Evolutionary conservation across 2,797 vertebrate genomes (phyloP), one percentile per base, ranked within the genome.

Genomic region (Brachymystax lenok): DNA sequence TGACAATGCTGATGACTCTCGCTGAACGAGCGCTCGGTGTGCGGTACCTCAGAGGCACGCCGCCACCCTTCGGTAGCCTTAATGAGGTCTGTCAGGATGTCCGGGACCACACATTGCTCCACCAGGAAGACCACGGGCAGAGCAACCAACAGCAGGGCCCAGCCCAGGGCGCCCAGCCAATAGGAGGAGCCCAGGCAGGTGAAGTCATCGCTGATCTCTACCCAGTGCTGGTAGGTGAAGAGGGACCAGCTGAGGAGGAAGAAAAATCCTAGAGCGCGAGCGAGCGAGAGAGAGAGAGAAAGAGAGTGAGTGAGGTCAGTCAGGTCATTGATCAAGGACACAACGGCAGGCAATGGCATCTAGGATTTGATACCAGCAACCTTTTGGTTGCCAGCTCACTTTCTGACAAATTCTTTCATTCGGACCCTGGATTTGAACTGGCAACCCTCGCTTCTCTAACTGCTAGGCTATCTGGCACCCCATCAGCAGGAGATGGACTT

Each of bases 171-270:
- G 7, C 95, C 95, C 3, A 95, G 21, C 95, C 93, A 92, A 76
- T 84, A 93, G 28, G 92, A 93, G 17, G 82, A 87, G 13, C 93
- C 93, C 0, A 96, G 84, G 73, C 77, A 59, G 21, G 85, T 90
- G 67, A 91, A 35, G 84, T 93, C 85, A 27, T 82, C 73, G 4
- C 21, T 64, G 71, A 95, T 95, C 69, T 94, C 92, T 5, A 85
- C 79, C 69, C 24, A 71, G 78, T 95, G 90, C 56, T 94, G 90
- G 77, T 90, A 83, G 7, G 94, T 95, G 85, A 95, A 96, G 67
- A 95, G 74, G 5, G 88, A 88, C 95, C 95, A 96, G 82, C 90
- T 88, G 27, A 96, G 83, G 73, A 94, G 89, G 84, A 95, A 95
- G 81, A 96, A 94, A 77, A 95, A 93, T 69, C 95, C 95, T 96